Evolutionary conservation across 2,888 invertebrate species (phyloP), one percentile per base, ranked within the genome.

Genomic region (Portevinia maculata): DNA sequence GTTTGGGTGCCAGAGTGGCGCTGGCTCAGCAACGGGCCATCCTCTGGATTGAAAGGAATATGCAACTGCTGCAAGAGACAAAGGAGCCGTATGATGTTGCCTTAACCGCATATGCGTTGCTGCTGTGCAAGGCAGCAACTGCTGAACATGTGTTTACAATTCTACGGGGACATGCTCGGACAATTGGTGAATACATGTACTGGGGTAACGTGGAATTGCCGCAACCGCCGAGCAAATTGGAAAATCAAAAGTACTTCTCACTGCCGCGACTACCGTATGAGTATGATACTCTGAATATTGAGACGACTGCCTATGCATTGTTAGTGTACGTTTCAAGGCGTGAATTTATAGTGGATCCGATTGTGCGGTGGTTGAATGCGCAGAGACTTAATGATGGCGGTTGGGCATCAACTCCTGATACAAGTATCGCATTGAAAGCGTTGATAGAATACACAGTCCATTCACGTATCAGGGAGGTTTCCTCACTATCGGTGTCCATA

Each of bases 281-380:
- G 86, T 96, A 95, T 89, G 99, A 99, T 91, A 94, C 97, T 0
- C 95, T 96, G 88, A 98, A 98, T 89, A 95, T 98, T 50, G 98
- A 98, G 88, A 94, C 98, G 0, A 99, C 98, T 0, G 96, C 98
- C 0, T 98, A 98, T 89, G 98, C 96, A 0, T 91, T 99, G 55
- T 91, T 99, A 86, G 95, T 97, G 0, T 97, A 97, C 88, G 96
- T 97, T 83, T 95, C 95, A 30, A 93, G 96, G 15, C 95, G 97
- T 89, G 97, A 97, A 88, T 91, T 94, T 64, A 93, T 94, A 86
- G 94, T 96, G 74, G 96, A 97, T 87, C 94, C 95, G 1, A 97
- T 98, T 85, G 97, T 97, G 8, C 94, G 95, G 89, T 98, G 98
- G 98, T 91, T 98, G 44, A 98, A 97, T 89, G 93, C 96, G 0